Evolutionary conservation across 2,888 invertebrate species (phyloP).

Genomic region (Synergus umbraculus): DNA sequence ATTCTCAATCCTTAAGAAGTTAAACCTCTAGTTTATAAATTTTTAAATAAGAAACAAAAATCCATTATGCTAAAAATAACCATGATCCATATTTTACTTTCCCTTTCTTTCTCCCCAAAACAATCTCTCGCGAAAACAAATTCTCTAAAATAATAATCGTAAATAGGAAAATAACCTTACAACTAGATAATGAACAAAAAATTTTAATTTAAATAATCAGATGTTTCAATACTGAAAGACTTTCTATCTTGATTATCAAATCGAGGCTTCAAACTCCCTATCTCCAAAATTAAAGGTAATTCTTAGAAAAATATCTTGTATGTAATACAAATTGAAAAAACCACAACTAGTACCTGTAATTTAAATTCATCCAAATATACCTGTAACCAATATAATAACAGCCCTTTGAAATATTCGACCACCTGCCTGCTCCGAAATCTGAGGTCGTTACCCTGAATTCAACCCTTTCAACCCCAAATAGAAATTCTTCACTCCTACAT

Average conservation of each 20-base stretch:
- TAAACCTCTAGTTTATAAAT: not conserved
- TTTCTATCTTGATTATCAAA: not conserved
- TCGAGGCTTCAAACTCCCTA: not conserved
- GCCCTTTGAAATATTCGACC: constrained; percentile 49
- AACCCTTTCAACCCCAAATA: not conserved
- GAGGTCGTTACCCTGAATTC: constrained; percentile 32
- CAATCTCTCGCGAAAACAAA: not conserved
- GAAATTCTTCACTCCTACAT: not conserved
- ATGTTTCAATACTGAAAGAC: not conserved
- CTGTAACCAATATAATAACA: not conserved
- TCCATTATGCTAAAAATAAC: not conserved
- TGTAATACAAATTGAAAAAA: not conserved
- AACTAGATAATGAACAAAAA: no score
- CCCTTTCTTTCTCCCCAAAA: not conserved
- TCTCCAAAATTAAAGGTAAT: not conserved
- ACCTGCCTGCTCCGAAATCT: constrained; percentile 46
- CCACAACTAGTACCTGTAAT: not conserved
- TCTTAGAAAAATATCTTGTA: not conserved
- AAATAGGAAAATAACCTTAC: no score
- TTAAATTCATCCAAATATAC: not conserved
- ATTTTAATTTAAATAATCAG: no score
- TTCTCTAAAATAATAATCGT: not conserved
- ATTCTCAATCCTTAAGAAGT: not conserved
- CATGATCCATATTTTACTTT: not conserved
- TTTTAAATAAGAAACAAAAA: not conserved